Percentiles rank a stretch among this genome's conserved stretches.
Evolutionary conservation across 2,797 vertebrate species (phyloP).

Genomic region (Ceryle rudis): DNA sequence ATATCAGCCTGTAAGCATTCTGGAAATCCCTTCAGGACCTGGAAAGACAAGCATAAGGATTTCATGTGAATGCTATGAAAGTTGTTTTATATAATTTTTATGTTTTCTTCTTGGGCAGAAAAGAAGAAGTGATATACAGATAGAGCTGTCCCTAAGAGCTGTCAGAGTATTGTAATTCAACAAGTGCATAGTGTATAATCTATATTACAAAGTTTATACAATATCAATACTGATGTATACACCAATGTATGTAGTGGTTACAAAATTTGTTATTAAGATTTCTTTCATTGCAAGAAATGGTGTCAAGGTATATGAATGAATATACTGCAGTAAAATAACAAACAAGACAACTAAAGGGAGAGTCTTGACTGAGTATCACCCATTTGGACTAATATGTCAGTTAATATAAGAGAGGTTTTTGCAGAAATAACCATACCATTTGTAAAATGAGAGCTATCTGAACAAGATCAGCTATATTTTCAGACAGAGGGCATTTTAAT

Average conservation of each 20-base stretch:
- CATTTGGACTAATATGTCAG: background rate
- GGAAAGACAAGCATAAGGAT: slow-evolving; percentile 70
- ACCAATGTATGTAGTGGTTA: background rate
- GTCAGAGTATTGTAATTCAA: background rate
- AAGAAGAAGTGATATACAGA: background rate
- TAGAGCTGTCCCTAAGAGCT: background rate
- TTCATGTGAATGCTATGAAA: slow-evolving; percentile 51
- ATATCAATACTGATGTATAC: background rate
- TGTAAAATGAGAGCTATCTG: background rate
- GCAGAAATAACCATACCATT: slow-evolving; percentile 6
- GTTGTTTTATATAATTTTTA: background rate
- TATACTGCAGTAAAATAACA: slow-evolving; percentile 23
- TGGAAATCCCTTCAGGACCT: slow-evolving; percentile 99
- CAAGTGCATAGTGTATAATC: slow-evolving; percentile 8
- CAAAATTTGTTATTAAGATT: background rate
- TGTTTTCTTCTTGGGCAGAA: slow-evolving; percentile 40
- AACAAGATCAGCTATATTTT: background rate
- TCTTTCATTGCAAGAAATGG: background rate
- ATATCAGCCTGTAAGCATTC: slow-evolving; percentile 99
- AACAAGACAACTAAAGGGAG: background rate
- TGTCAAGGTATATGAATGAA: background rate
- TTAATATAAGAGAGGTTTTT: background rate
- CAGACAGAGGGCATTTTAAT: background rate
- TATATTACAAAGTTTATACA: slow-evolving; percentile 19
- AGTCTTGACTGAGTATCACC: background rate